Percentiles rank a stretch among this genome's conserved stretches.
Evolutionary conservation across 2,113 vertebrate genomes (phyloP).

Genomic region (Genyomyrus donnyi): DNA sequence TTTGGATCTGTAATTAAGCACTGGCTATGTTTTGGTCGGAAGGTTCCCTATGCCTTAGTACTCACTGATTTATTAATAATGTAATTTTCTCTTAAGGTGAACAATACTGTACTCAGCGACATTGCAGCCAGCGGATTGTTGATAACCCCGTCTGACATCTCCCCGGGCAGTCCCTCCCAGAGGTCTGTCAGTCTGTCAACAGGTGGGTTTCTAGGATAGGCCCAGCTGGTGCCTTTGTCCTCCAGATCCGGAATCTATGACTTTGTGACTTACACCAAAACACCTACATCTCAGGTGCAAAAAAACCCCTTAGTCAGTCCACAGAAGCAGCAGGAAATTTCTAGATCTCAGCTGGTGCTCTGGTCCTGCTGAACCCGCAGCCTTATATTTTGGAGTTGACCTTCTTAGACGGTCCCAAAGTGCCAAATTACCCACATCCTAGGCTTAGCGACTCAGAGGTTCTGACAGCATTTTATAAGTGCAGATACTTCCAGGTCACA

Average conservation of each 20-base stretch:
- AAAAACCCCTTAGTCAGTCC: background rate
- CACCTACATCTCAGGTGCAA: background rate
- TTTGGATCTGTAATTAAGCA: background rate
- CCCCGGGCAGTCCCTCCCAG: slow-evolving; percentile 57
- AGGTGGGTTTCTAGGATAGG: slow-evolving; percentile 45
- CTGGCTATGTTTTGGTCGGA: background rate
- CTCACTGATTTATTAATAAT: background rate
- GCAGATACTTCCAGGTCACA: background rate
- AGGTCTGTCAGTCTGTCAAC: slow-evolving; percentile 55
- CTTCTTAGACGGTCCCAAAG: background rate
- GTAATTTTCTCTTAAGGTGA: slow-evolving; percentile 31
- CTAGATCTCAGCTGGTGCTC: background rate
- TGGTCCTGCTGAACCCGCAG: background rate
- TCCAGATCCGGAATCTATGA: background rate
- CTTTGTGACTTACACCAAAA: background rate
- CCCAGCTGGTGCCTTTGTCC: background rate
- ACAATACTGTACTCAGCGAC: slow-evolving; percentile 53
- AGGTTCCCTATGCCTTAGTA: background rate
- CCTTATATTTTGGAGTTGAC: background rate
- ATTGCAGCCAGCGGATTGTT: slow-evolving; percentile 45
- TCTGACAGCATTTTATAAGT: background rate
- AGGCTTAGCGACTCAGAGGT: background rate
- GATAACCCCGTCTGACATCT: slow-evolving; percentile 50
- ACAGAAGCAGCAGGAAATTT: background rate
- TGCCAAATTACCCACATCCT: background rate